These are phyloP conservation scores for Watersipora subatra DNA, from an alignment of 1,140 invertebrate genomes.

Conservation along the genomic window DNA sequence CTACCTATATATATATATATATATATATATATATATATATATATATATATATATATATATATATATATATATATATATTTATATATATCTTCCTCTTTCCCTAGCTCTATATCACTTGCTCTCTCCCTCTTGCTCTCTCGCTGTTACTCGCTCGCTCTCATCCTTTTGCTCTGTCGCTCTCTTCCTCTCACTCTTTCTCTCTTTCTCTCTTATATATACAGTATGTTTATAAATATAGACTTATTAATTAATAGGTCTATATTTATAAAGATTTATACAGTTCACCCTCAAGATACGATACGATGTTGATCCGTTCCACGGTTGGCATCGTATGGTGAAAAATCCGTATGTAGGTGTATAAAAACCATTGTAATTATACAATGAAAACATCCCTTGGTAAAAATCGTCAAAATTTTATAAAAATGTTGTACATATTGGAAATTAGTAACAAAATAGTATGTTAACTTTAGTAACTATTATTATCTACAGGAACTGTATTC, in stretches of 20 bases:
- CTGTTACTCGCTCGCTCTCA: background rate
- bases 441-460: too few relatives aligned
- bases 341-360: too few relatives aligned
- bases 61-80: background rate
- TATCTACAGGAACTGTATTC: too few relatives aligned
- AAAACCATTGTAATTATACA: too few relatives aligned
- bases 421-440: too few relatives aligned
- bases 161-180: background rate
- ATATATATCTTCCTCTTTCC: background rate
- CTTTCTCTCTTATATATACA: background rate
- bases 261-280: background rate
- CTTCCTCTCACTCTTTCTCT: background rate
- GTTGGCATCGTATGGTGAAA: too few relatives aligned
- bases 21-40: constrained; percentile 1
- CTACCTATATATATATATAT: background rate
- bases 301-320: too few relatives aligned
- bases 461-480: too few relatives aligned
- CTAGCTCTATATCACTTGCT: background rate
- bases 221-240: background rate
- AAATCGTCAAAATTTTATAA: too few relatives aligned
- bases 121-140: background rate
- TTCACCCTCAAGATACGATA: background rate
- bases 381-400: too few relatives aligned
- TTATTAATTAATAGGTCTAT: background rate
- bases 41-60: background rate